These are phyloP conservation scores for Dendrolimus houi DNA, from an alignment of 2,888 invertebrate species.

Conservation along the genomic window DNA sequence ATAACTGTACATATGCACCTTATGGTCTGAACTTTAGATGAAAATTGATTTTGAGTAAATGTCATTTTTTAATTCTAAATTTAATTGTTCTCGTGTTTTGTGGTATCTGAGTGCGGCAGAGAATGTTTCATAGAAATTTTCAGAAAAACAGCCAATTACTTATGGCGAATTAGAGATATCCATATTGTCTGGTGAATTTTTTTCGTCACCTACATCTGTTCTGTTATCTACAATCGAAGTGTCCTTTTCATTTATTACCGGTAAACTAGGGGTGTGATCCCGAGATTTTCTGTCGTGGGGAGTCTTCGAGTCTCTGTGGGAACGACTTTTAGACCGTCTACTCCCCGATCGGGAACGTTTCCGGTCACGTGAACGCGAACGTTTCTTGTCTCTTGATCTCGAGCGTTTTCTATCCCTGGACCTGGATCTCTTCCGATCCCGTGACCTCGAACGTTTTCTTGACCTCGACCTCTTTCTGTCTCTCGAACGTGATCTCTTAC, in stretches of 20 bases:
- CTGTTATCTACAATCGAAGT: slow-evolving; percentile 32
- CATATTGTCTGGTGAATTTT: slow-evolving; percentile 83
- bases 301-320: slow-evolving; percentile 58
- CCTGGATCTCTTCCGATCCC: slow-evolving; percentile 63
- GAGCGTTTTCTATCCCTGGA: slow-evolving; percentile 68
- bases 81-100: too few species aligned
- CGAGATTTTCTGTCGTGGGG: slow-evolving; percentile 52
- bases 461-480: slow-evolving; percentile 78
- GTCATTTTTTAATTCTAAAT: too few species aligned
- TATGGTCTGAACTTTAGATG: too few species aligned
- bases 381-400: slow-evolving; percentile 60
- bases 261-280: slow-evolving; percentile 48
- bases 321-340: slow-evolving; percentile 58
- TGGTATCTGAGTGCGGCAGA: too few species aligned
- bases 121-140: background rate
- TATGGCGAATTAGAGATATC: slow-evolving; percentile 88
- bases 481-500: slow-evolving; percentile 58
- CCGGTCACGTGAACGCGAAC: slow-evolving; percentile 58
- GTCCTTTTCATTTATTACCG: slow-evolving; percentile 42
- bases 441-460: slow-evolving; percentile 72
- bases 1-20: too few species aligned
- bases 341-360: slow-evolving; percentile 61
- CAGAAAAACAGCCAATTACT: slow-evolving; percentile 7
- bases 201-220: slow-evolving; percentile 66
- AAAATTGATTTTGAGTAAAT: too few species aligned